phyloP scores from a whole-genome alignment of 2,797 vertebrate genomes.

The Rhincodon typus region DNA sequence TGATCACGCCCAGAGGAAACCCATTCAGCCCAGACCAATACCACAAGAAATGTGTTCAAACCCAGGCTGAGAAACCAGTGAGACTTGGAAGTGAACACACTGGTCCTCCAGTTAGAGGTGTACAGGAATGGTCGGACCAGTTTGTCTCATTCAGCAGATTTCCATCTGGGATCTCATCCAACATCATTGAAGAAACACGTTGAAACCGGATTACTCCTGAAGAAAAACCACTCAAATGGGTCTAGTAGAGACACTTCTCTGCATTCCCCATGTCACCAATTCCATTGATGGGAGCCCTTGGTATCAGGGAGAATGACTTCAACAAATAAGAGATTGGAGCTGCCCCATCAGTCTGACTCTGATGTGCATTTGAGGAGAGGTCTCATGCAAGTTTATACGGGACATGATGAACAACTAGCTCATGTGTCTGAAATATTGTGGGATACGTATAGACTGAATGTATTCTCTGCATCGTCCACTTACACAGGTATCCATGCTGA shows the following conservation, averaged over 20 bases:
- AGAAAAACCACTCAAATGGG: not conserved
- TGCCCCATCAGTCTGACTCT: not conserved
- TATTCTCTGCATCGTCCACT: constrained; percentile 8
- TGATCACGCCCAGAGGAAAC: not conserved
- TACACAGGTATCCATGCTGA: constrained; percentile 10
- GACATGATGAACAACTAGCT: constrained; percentile 13
- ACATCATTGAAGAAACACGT: not conserved
- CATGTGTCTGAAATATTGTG: not conserved
- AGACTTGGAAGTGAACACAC: too few relatives aligned
- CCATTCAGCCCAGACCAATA: not conserved
- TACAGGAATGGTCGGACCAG: too few relatives aligned
- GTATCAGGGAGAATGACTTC: not conserved
- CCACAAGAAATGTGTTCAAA: not conserved
- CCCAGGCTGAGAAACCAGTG: too few relatives aligned
- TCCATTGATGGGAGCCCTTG: not conserved
- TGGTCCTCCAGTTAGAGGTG: too few relatives aligned
- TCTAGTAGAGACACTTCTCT: not conserved
- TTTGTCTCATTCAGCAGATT: too few relatives aligned
- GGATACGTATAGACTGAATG: not conserved
- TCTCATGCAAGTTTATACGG: constrained; percentile 29
- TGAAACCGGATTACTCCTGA: not conserved
- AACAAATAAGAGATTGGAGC: not conserved
- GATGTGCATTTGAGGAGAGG: not conserved
- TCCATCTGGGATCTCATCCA: too few relatives aligned
- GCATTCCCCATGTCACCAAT: not conserved